Evolutionary conservation across 2,888 invertebrate species (phyloP), one percentile per base, ranked within the genome.

Genomic region (Cantharis lateralis): DNA sequence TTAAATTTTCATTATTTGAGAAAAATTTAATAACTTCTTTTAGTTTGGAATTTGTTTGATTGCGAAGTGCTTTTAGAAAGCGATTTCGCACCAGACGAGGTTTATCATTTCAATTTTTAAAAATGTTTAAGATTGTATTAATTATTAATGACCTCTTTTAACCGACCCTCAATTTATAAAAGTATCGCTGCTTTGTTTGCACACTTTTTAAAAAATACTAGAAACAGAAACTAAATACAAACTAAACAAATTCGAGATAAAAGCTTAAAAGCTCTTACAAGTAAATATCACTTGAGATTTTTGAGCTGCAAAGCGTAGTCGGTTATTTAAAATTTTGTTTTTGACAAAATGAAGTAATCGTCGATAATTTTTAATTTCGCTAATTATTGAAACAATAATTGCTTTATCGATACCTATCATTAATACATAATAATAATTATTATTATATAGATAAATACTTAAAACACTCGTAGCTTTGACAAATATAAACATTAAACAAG

Each of bases 371-470:
- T 24, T n/a, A n/a, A n/a, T 66, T n/a, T 64, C 5, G 24, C 24
- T 74, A 64, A 63, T 18, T 71, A 77, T 63, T 71, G 69, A 77
- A 63, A 28, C 63, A 82, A 73, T 80, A 83, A 83, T 82, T 81
- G 81, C 82, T 82, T 82, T 82, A 81, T 82, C 83, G 82, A 83
- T 83, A 81, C 81, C 64, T 20, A 70, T 74, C 81, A 83, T 83
- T 83, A 83, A 48, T 48, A 48, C 48, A 48, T 48, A 48, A 48
- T 48, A 48, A 83, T 82, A 82, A 80, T 74, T 82, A 83, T 83
- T 82, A 82, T 82, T 83, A 83, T 81, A 81, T 81, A 83, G 82
- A 82, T 82, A 83, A 83, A 83, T 83, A 83, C 82, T 83, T 76
- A 74, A 73, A 80, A 75, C 78, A 72, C 76, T 76, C 74, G 70